Base-by-base conservation (phyloP, 30 jellyfish, hydroid and myxozoan genomes). In the Pelagia noctiluca region DNA sequence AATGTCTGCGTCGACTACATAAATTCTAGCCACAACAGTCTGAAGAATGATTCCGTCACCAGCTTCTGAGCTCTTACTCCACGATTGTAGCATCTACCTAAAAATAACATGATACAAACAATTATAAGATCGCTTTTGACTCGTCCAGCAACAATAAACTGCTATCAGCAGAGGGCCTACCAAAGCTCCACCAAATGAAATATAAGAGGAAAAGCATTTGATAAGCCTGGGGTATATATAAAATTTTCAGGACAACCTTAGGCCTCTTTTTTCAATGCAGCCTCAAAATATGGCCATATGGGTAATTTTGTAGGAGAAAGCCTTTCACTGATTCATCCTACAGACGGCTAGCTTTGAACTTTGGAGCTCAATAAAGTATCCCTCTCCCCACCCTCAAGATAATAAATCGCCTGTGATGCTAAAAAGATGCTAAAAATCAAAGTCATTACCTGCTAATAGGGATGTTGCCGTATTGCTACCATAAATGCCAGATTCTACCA, bases 1-100 rank as follows among this genome's bases (percentile, higher is more conserved):
- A n/a, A n/a, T n/a, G n/a, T n/a, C n/a, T n/a, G n/a, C n/a, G n/a
- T n/a, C n/a, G n/a, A n/a, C n/a, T n/a, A n/a, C n/a, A n/a, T n/a
- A n/a, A n/a, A n/a, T n/a, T n/a, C n/a, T n/a, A n/a, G n/a, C 68
- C 68, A 52, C 68, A 52, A 10, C 68, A 52, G 68, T 52, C 68
- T 25, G 21, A 52, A 52, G 21, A 52, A 52, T 10, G 68, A 25
- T 30, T 52, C 68, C 68, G 21, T 8, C 21, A 30, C 68, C 21
- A 52, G 21, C 68, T 52, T 52, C 7, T 52, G 26, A 10, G 68
- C 68, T 52, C 57, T 25, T 10, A 52, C 21, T 52, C 68, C 68
- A 10, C 68, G 16, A 5, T 52, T 52, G 26, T 52, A 3, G 21
- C 30, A 52, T 19, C 21, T 52, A 30, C 68, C 68, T 52, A n/a